Conservation (phyloP, 2,797 vertebrate genomes). For the Cirrhinus mrigala region DNA sequence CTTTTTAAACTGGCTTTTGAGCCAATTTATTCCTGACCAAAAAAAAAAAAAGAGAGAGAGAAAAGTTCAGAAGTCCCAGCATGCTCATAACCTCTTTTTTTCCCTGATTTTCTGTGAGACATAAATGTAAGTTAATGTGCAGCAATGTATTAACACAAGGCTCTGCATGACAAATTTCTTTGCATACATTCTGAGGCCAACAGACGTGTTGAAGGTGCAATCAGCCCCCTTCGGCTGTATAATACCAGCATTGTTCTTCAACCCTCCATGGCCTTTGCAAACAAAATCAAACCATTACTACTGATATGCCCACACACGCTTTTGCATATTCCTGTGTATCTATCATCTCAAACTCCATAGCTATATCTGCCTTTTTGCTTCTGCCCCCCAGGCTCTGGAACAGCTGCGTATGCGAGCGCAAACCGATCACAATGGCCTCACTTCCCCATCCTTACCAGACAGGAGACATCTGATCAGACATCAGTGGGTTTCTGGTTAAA, state of each 20-base stretch:
- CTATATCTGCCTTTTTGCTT: slow-evolving; percentile 23
- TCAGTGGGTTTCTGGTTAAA: not conserved
- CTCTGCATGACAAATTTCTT: slow-evolving; percentile 20
- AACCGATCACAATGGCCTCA: not conserved
- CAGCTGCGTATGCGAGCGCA: not conserved
- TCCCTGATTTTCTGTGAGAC: not conserved
- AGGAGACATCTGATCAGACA: not conserved
- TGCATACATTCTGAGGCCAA: slow-evolving; percentile 46
- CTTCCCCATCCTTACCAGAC: not conserved
- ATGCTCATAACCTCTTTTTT: not conserved
- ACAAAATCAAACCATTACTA: slow-evolving; percentile 55
- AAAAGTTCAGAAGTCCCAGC: not conserved
- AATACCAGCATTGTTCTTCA: slow-evolving; percentile 59
- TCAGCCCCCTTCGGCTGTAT: slow-evolving; percentile 43
- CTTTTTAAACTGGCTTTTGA: not conserved
- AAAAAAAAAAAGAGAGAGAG: not conserved
- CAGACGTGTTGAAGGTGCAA: not conserved
- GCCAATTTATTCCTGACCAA: not conserved
- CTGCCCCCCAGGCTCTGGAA: not conserved
- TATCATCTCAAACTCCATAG: not conserved
- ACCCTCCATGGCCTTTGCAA: slow-evolving; percentile 49
- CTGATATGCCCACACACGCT: slow-evolving; percentile 49
- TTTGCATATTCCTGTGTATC: slow-evolving; percentile 55
- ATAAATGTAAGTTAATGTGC: slow-evolving; percentile 15
- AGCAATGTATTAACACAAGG: slow-evolving; percentile 7